Base-by-base conservation (phyloP, 2,888 invertebrate species). In the Pelosia muscerda region DNA sequence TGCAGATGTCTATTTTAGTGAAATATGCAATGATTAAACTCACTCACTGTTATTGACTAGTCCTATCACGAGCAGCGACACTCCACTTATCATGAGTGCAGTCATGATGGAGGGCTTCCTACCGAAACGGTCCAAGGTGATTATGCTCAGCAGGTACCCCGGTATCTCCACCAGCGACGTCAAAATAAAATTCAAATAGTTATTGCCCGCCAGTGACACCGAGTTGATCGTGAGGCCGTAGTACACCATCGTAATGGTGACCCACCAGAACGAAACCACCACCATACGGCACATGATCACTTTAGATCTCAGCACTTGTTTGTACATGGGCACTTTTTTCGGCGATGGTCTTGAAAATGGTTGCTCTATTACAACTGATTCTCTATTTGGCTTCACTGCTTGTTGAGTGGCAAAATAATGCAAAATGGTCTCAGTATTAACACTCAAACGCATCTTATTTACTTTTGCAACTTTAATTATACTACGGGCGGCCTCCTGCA, bases 211-310 rank as follows among this genome's bases (percentile, higher is more conserved):
- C 3, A 63, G 38, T 0, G 55, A 56, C 63, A 63, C 63, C 5
- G 63, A 63, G 28, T 58, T 31, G 9, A 90, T 63, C 10, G 95
- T 96, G 65, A 96, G 96, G 8, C 95, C 71, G 22, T 96, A 82
- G 82, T 95, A 96, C 0, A 95, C 92, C 2, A 86, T 87, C 77
- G 92, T 92, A 25, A 95, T 88, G 0, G 95, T 94, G 54, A 87
- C 85, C 81, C 95, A 95, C 71, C 95, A 88, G 34, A 56, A 56
- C 95, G 96, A 53, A 92, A 86, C 38, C 87, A 85, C 74, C 10
- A 9, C 3, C 13, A 79, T 2, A 11, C 78, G 77, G 11, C 28
- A 49, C 60, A 69, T 0, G 2, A 78, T 79, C 0, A 31, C 63
- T 42, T 15, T 79, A 1, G 79, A 79, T 5, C 9, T 25, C 13